These are phyloP conservation scores for Donacobius atricapilla DNA, from an alignment of 2,113 vertebrate species.

Conservation along the genomic window DNA sequence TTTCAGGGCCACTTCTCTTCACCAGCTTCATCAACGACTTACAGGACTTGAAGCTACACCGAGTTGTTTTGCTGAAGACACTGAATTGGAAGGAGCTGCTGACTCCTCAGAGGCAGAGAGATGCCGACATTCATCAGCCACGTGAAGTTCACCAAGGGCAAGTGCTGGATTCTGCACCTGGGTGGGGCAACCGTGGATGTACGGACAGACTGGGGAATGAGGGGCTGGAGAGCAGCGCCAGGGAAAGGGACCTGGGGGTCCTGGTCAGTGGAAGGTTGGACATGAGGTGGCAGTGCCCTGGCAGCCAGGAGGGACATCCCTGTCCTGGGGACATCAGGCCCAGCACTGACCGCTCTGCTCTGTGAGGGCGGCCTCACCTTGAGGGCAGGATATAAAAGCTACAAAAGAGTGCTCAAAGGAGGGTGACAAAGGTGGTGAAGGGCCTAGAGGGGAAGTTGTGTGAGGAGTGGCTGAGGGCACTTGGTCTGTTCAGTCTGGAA, in stretches of 20 bases:
- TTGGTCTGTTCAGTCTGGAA: not conserved
- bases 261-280: fast-evolving
- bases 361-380: fast-evolving
- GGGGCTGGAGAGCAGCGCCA: not conserved
- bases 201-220: fast-evolving
- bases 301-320: not conserved
- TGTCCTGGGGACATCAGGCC: not conserved
- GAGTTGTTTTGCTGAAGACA: not conserved
- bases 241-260: not conserved
- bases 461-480: not conserved
- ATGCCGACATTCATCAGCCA: not conserved
- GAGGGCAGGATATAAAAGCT: not conserved
- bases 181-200: not conserved
- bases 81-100: not conserved
- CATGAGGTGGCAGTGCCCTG: not conserved
- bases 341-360: not conserved
- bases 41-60: fast-evolving
- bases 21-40: not conserved
- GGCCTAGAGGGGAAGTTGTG: not conserved
- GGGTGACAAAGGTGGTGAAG: not conserved
- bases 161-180: not conserved
- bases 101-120: not conserved
- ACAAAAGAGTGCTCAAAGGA: not conserved
- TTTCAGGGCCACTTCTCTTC: not conserved
- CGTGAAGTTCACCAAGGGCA: not conserved